Conservation (phyloP, 2,888 invertebrate genomes). For the Meloe dianella region DNA sequence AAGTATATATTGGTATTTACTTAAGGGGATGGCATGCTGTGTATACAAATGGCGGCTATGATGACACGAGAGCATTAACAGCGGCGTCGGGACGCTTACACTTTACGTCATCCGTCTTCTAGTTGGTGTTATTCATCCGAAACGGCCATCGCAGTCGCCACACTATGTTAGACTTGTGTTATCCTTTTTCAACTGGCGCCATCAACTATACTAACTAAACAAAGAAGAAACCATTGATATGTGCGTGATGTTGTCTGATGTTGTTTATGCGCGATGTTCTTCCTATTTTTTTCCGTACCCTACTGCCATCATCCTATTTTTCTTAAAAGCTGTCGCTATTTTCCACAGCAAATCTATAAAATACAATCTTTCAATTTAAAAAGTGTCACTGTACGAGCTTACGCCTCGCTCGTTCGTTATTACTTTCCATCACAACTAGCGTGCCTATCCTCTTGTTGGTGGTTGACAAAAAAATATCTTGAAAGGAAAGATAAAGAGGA, state of each 20-base stretch:
- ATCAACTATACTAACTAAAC: conserved; percentile 1
- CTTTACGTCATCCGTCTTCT: conserved; percentile 44
- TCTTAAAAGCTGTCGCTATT: conserved; percentile 26
- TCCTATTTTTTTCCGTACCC: background rate
- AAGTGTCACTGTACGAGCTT: conserved; percentile 36
- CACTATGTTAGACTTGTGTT: background rate
- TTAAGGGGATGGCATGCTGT: conserved; percentile 38
- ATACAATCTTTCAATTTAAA: conserved; percentile 39
- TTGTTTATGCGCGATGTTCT: conserved; percentile 22
- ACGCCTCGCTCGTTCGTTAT: conserved; percentile 26
- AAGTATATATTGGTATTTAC: conserved; percentile 44
- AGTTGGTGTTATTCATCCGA: conserved; percentile 36
- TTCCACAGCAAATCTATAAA: conserved; percentile 36
- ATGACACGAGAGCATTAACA: conserved; percentile 46
- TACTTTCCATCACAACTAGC: conserved; percentile 7
- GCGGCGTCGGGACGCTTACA: conserved; percentile 43
- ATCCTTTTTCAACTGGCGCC: conserved; percentile 3
- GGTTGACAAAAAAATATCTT: background rate
- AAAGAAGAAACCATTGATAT: conserved; percentile 1
- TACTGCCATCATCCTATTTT: conserved; percentile 17
- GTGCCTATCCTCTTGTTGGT: background rate
- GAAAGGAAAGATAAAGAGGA: background rate
- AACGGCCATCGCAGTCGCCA: conserved; percentile 31
- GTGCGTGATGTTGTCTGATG: conserved; percentile 6
- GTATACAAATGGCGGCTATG: conserved; percentile 43